A percentile compares a stretch with the other conserved stretches of the same genome.
These are phyloP conservation scores for Hypsibius dujardini DNA, from an alignment of 1,140 invertebrate genomes.

Conservation along the genomic window DNA sequence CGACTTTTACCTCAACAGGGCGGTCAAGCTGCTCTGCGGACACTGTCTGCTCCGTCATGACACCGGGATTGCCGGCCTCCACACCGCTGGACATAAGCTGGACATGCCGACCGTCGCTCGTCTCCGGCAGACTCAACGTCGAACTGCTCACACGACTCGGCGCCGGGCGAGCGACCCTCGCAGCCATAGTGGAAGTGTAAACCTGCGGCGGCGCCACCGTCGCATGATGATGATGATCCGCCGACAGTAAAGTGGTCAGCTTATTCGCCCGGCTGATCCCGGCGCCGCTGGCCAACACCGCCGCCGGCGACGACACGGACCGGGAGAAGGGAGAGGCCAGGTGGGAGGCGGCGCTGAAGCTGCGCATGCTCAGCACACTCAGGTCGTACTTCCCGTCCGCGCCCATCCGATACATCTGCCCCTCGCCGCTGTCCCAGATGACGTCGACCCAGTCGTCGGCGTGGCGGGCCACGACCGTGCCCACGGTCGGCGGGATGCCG, in stretches of 20 bases:
- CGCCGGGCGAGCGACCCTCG: not conserved
- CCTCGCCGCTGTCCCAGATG: slow-evolving; percentile 82
- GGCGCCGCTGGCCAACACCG: not conserved
- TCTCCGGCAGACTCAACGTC: slow-evolving; percentile 34
- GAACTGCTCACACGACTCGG: slow-evolving; percentile 33
- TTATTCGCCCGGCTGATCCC: not conserved
- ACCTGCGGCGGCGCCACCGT: not conserved
- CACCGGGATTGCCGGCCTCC: slow-evolving; percentile 21
- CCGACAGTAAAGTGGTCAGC: not conserved
- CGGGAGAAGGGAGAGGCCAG: slow-evolving; percentile 22
- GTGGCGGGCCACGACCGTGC: slow-evolving; percentile 72
- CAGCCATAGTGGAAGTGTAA: not conserved
- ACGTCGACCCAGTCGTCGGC: slow-evolving; percentile 92
- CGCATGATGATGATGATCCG: not conserved
- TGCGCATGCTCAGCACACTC: slow-evolving; percentile 34
- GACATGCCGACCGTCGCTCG: slow-evolving; percentile 23
- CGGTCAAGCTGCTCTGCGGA: slow-evolving; percentile 33
- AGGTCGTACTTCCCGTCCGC: slow-evolving; percentile 93
- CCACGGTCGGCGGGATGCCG: slow-evolving; percentile 54
- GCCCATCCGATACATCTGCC: slow-evolving; percentile 92
- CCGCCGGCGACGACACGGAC: not conserved
- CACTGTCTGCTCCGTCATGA: slow-evolving; percentile 32
- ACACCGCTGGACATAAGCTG: too few species aligned
- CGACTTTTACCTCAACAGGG: slow-evolving; percentile 27
- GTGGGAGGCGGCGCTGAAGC: slow-evolving; percentile 34